phyloP scores from a whole-genome alignment of 2,113 vertebrate genomes.

The Erythrocercus mccallii region DNA sequence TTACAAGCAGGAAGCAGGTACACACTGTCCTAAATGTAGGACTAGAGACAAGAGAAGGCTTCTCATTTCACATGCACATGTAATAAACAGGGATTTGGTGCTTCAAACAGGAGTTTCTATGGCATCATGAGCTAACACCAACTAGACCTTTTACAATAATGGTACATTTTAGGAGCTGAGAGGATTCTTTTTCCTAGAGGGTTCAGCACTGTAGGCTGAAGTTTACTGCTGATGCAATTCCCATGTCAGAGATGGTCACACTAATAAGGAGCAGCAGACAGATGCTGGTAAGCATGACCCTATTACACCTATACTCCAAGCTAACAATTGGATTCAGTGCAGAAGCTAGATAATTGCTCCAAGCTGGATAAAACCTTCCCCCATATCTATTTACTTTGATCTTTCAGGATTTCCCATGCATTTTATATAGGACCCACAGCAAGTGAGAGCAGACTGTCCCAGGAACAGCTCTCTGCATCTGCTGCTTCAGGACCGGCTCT shows the following conservation, averaged over 20 bases:
- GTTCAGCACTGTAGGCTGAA: neutral
- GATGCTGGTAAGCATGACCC: neutral
- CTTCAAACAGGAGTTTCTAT: neutral
- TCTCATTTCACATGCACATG: neutral
- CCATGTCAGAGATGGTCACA: rapidly evolving
- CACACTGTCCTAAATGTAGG: neutral
- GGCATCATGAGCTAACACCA: neutral
- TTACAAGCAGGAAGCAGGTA: neutral
- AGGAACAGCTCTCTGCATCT: neutral
- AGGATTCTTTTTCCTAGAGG: neutral
- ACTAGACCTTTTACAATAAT: neutral
- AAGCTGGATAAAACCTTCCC: neutral
- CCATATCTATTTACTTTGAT: neutral
- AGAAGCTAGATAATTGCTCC: neutral
- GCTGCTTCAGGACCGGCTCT: neutral
- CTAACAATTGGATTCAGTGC: neutral
- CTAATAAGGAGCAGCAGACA: neutral
- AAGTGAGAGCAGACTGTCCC: neutral
- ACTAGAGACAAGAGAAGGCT: neutral
- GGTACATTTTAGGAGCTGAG: neutral
- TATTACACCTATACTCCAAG: neutral
- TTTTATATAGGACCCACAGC: neutral
- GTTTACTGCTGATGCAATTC: neutral
- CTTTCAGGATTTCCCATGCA: neutral
- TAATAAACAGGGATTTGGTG: neutral